These are phyloP conservation scores for Psilanteris sp. DNA, from an alignment of 1,140 invertebrate species.

Conservation along the genomic window DNA sequence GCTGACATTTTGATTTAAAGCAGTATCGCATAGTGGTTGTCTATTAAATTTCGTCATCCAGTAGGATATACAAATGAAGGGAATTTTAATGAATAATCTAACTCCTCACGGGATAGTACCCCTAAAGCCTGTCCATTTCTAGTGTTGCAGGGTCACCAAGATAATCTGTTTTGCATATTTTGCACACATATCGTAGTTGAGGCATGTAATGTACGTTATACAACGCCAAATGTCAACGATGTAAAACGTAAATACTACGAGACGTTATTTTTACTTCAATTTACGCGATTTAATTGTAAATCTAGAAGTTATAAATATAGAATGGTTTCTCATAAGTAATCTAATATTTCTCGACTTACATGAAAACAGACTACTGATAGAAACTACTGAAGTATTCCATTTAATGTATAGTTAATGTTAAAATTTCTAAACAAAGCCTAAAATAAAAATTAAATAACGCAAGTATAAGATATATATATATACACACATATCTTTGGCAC, in stretches of 20 bases:
- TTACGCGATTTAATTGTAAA: too few relatives aligned
- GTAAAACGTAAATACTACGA: conserved; percentile 58
- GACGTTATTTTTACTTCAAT: too few relatives aligned
- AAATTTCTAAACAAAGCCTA: too few relatives aligned
- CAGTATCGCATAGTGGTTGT: conserved; percentile 61
- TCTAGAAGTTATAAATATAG: too few relatives aligned
- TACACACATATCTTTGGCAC: too few relatives aligned
- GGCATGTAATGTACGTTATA: conserved; percentile 68
- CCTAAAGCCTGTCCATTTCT: conserved; percentile 56
- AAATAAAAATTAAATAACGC: too few relatives aligned
- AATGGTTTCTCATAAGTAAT: too few relatives aligned
- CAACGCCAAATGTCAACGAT: conserved; percentile 61
- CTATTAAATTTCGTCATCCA: conserved; percentile 68
- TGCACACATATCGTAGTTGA: conserved; percentile 56
- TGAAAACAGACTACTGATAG: too few relatives aligned
- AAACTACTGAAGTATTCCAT: too few relatives aligned
- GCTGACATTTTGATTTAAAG: conserved; percentile 62
- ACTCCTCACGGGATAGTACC: conserved; percentile 50
- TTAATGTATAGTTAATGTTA: too few relatives aligned
- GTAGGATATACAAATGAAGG: conserved; percentile 51
- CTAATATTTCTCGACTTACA: too few relatives aligned
- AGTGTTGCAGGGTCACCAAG: conserved; percentile 61
- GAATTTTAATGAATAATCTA: conserved; percentile 74
- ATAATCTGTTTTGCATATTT: conserved; percentile 76
- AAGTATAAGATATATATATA: too few relatives aligned